These are phyloP conservation scores for Drosophila sp. DNA, from an alignment of 1,140 invertebrate species.

Conservation along the genomic window DNA sequence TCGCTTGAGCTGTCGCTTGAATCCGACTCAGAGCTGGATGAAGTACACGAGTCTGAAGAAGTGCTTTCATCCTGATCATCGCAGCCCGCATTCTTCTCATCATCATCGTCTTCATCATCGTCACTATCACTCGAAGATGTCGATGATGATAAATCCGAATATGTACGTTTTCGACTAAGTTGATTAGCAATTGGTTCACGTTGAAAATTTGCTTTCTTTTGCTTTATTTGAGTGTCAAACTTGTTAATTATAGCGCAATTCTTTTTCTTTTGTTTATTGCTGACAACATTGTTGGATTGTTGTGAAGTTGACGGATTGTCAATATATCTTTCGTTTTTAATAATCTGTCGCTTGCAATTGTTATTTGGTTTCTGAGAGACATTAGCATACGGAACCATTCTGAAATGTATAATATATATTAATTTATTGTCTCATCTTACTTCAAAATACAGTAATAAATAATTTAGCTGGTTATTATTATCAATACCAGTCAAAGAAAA, in stretches of 20 bases:
- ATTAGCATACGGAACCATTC: conserved; percentile 37
- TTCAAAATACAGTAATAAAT: neutral
- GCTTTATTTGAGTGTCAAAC: conserved; percentile 53
- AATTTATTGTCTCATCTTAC: too few relatives aligned
- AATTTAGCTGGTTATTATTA: neutral
- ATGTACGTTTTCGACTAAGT: conserved; percentile 67
- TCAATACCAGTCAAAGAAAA: neutral
- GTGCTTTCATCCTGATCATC: conserved; percentile 80
- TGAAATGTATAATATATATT: conserved; percentile 12
- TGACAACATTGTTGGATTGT: conserved; percentile 48
- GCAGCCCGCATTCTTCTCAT: conserved; percentile 61
- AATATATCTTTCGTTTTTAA: conserved; percentile 56
- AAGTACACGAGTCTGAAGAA: conserved; percentile 83
- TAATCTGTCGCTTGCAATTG: conserved; percentile 59
- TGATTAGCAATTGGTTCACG: conserved; percentile 59
- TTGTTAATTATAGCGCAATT: conserved; percentile 38
- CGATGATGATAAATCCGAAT: conserved; percentile 77
- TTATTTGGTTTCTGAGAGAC: conserved; percentile 22
- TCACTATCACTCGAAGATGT: conserved; percentile 82
- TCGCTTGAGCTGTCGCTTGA: conserved; percentile 80
- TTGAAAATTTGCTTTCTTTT: conserved; percentile 50
- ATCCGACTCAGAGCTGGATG: conserved; percentile 84
- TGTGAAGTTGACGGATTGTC: conserved; percentile 71
- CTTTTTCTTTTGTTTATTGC: conserved; percentile 56
- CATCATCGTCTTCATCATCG: conserved; percentile 80